Conservation (phyloP, 2,797 vertebrate species). For the Lacerta bilineata region DNA sequence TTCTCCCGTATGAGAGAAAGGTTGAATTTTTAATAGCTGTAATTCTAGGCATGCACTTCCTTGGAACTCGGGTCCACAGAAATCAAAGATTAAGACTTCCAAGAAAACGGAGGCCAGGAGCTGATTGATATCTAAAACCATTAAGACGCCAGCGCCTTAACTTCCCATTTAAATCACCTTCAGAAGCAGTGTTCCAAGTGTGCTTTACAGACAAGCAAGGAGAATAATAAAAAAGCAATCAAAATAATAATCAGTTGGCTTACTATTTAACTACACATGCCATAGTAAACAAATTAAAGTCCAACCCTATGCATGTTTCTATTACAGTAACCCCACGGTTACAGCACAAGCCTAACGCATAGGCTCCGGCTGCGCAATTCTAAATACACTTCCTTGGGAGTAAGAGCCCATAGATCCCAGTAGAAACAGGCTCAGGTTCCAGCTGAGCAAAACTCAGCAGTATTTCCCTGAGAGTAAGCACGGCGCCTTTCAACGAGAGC, state of each 20-base stretch:
- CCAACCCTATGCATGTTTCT: too few species aligned
- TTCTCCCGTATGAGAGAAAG: neutral
- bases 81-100: neutral
- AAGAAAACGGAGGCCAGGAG: neutral
- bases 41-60: neutral
- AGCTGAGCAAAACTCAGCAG: neutral
- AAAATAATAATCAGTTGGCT: neutral
- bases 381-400: neutral
- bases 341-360: too few species aligned
- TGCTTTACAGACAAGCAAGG: neutral
- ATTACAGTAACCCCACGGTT: neutral
- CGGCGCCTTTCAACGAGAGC: neutral
- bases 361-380: neutral
- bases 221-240: neutral
- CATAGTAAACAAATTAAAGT: neutral
- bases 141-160: neutral
- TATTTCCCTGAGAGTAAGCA: neutral
- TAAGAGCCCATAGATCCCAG: neutral
- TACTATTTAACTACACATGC: neutral
- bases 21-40: neutral
- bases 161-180: neutral
- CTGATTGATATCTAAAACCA: neutral
- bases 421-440: neutral
- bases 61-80: neutral
- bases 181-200: neutral